These are phyloP conservation scores for Leontopithecus rosalia DNA, from an alignment of 2,797 vertebrate genomes.

Conservation along the genomic window DNA sequence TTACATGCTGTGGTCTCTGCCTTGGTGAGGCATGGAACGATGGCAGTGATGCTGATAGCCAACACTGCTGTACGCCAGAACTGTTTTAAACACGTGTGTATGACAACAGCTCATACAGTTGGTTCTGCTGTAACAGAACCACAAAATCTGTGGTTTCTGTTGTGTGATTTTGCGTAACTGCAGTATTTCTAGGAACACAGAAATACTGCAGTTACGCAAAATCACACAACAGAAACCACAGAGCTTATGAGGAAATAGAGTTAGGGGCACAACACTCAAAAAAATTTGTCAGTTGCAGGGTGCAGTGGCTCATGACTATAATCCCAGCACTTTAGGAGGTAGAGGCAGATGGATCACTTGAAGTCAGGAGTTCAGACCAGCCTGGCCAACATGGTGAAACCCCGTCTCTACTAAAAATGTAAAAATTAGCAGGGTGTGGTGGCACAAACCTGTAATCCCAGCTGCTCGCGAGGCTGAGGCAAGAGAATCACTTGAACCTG, in stretches of 20 bases:
- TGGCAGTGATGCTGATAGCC: not conserved
- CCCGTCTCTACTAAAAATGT: not conserved
- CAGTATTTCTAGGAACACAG: not conserved
- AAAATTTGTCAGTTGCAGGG: not conserved
- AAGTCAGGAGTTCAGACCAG: not conserved
- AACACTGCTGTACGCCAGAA: not conserved
- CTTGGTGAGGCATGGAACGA: not conserved
- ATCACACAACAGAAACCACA: not conserved
- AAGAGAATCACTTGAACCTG: not conserved
- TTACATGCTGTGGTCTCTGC: not conserved
- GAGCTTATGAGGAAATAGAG: not conserved
- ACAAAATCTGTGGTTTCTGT: not conserved
- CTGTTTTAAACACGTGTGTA: not conserved
- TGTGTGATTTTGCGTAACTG: not conserved
- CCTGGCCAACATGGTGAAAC: not conserved
- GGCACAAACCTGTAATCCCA: not conserved
- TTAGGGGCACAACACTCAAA: not conserved
- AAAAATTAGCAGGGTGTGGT: not conserved
- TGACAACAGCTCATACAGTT: not conserved
- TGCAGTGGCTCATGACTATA: not conserved
- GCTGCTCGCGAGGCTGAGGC: not conserved
- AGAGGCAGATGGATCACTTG: not conserved
- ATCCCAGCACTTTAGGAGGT: not conserved
- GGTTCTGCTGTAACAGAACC: not conserved
- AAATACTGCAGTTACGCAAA: not conserved